Percentiles rank a stretch among this genome's conserved stretches.
Conservation (phyloP, 2,888 invertebrate species). For the Drosophila mulleri region DNA sequence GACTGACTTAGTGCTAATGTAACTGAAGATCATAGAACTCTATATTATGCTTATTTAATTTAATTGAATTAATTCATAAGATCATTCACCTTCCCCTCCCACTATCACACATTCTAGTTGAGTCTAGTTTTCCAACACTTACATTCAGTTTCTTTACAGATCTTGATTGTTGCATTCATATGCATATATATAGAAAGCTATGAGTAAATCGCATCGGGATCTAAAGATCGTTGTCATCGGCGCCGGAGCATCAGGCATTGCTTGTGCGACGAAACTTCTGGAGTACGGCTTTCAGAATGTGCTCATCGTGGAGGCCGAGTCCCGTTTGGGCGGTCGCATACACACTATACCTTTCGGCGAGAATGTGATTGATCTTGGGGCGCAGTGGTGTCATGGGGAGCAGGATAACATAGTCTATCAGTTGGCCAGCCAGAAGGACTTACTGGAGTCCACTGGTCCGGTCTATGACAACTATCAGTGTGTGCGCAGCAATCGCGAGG, state of each 20-base stretch:
- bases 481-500: slow-evolving; percentile 83
- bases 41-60: not conserved
- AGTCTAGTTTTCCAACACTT: not conserved
- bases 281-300: slow-evolving; percentile 86
- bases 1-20: not conserved
- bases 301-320: slow-evolving; percentile 88
- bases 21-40: not conserved
- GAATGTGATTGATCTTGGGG: slow-evolving; percentile 85
- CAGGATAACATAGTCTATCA: slow-evolving; percentile 85
- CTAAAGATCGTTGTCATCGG: slow-evolving; percentile 84
- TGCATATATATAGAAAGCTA: slow-evolving; percentile 25
- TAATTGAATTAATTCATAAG: not conserved
- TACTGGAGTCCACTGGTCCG: slow-evolving; percentile 82
- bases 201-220: slow-evolving; percentile 62
- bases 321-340: slow-evolving; percentile 89
- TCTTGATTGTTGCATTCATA: not conserved
- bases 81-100: not conserved
- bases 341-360: slow-evolving; percentile 86
- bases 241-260: slow-evolving; percentile 85
- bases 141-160: slow-evolving; percentile 27
- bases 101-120: not conserved
- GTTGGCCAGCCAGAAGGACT: slow-evolving; percentile 77
- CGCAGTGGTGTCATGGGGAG: slow-evolving; percentile 85
- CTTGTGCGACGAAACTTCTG: slow-evolving; percentile 85
- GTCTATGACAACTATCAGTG: slow-evolving; percentile 83